Base-by-base conservation (phyloP, 2,797 vertebrate species). In the Cottoperca gobio region DNA sequence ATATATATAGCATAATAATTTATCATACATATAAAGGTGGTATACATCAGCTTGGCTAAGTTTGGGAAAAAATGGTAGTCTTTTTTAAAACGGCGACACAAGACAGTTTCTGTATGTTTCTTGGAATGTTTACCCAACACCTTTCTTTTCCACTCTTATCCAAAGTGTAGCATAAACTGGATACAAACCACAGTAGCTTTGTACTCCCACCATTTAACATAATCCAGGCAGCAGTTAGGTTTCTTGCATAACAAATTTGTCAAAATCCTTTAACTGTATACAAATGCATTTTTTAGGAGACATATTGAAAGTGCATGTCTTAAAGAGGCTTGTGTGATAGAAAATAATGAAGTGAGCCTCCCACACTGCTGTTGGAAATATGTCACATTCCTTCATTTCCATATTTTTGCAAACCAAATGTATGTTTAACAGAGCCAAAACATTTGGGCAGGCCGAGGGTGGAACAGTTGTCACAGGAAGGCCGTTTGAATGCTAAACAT, bases 401-500 rank as follows among this genome's bases (percentile, higher is more conserved):
- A 76, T 77, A 75, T 77, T 80, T 86, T 81, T 62, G 49, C 63
- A 79, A 70, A 80, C 62, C 68, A 85, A 83, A 83, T 76, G 54
- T 68, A 63, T 76, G 21, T 4, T 84, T 64, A 75, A 73, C 35
- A 48, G 50, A 81, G 79, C 71, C 85, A 79, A 71, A 70, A 43
- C 54, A 76, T 85, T 84, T 77, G 77, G 83, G 64, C 57, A 54
- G 59, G 69, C 78, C 50, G 72, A 60, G 66, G 70, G 57, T 63
- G 69, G 78, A 87, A 81, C 77, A 84, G 87, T 87, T 90, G 76
- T 86, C 84, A 62, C 73, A 82, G 61, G 67, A 77, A 70, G 78
- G 73, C 79, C 46, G 73, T 88, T 89, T 83, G 74, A 90, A 92
- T 90, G 80, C 76, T 88, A 87, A 91, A 88, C 82, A 81, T 67